Evolutionary conservation across 2,888 invertebrate genomes (phyloP), one percentile per base, ranked within the genome.

Genomic region (Amphipyra tragopoginis): DNA sequence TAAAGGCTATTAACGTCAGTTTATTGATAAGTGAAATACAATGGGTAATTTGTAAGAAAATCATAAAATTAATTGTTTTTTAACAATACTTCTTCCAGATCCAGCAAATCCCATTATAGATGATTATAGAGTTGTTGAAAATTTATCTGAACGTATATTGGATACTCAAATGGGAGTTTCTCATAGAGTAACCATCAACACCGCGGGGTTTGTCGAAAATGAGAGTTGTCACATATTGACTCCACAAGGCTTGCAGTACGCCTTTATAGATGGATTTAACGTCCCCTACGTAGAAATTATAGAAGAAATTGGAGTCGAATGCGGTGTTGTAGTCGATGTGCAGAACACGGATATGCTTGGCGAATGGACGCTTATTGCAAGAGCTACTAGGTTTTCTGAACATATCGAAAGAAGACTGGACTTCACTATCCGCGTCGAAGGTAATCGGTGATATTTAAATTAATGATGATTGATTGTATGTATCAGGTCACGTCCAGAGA

Each of bases 401-500:
- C 67, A 53, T 26, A 78, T 86, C n/a, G 90, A 93, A 85, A 87
- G 83, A 66, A 86, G 90, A 77, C 75, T 83, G 68, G 78, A 83
- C 11, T 87, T 92, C 65, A 86, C 79, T 47, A 87, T 93, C 72
- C 61, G 79, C 59, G 83, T 91, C 48, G 88, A 92, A 91, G 90
- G 93, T 93, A 90, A 80, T 55, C 56, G 72, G 77, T 80, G 75
- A 52, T 69, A 59, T 79, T 82, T 71, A 67, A 67, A 77, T 63
- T 70, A 55, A 66, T 59, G 58, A 55, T 66, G 64, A 77, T 61
- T n/a, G n/a, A 51, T 54, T 79, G 84, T 82, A 71, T 70, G 75
- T 89, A 88, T 89, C 88, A 26, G 72, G 89, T 91, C 91, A 91
- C 91, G 90, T 90, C 72, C 61, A 48, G 50, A 67, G 90, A 90